These are phyloP conservation scores for Casuarius casuarius DNA, from an alignment of 2,113 vertebrate genomes.

Conservation along the genomic window DNA sequence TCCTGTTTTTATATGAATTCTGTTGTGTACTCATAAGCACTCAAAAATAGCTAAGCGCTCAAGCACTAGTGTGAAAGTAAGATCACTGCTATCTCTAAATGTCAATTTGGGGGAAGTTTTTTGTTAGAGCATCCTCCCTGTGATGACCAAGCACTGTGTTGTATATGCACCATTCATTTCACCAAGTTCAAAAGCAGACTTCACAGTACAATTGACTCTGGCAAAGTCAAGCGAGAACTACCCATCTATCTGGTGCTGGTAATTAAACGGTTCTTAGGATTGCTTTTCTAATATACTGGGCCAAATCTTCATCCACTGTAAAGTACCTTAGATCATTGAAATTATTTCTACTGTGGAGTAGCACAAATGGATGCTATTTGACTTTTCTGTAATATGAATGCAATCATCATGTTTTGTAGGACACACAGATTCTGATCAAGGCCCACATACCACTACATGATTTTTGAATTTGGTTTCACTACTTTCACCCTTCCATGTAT, in stretches of 20 bases:
- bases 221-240: neutral
- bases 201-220: neutral
- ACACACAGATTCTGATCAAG: neutral
- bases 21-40: neutral
- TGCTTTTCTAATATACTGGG: neutral
- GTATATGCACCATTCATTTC: neutral
- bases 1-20: neutral
- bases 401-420: neutral
- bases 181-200: neutral
- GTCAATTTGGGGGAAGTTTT: neutral
- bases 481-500: neutral
- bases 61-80: neutral
- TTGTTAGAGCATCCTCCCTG: neutral
- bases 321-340: neutral
- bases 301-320: neutral
- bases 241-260: neutral
- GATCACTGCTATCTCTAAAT: neutral
- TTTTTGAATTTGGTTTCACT: neutral
- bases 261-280: neutral
- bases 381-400: neutral
- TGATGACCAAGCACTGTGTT: neutral
- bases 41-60: neutral
- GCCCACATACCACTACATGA: neutral
- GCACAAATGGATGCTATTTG: neutral
- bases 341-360: neutral